These are phyloP conservation scores for Enteromius radiatus DNA, from an alignment of 2,797 vertebrate species.

Conservation along the genomic window DNA sequence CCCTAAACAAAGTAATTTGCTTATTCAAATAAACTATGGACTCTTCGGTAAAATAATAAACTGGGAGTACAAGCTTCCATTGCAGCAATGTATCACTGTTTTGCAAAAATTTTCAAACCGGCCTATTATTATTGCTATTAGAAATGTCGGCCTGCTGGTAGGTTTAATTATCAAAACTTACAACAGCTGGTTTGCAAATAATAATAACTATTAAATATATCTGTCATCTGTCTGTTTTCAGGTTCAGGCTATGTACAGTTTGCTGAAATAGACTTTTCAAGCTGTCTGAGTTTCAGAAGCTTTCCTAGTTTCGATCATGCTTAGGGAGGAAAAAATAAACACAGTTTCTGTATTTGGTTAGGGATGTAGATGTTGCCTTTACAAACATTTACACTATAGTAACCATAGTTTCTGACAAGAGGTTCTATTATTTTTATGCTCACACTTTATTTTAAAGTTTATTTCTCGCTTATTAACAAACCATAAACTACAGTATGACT, in stretches of 20 bases:
- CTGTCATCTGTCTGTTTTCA: background rate
- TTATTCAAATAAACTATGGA: conserved; percentile 12
- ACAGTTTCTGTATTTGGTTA: conserved; percentile 16
- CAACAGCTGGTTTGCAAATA: background rate
- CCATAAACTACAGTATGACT: background rate
- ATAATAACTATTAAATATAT: background rate
- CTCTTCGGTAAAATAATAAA: background rate
- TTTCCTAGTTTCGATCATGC: conserved; percentile 1
- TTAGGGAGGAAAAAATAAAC: conserved; percentile 12
- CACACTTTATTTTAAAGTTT: background rate
- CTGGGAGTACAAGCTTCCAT: background rate
- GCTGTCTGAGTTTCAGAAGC: background rate
- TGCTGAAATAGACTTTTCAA: background rate
- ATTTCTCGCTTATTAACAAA: background rate
- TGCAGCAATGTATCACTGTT: background rate
- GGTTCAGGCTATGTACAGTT: background rate
- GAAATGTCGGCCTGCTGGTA: background rate
- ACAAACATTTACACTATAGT: background rate
- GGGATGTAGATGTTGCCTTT: background rate
- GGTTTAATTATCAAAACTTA: background rate
- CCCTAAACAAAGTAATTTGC: background rate
- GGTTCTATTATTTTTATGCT: background rate
- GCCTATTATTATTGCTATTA: background rate
- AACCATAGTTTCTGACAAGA: background rate
- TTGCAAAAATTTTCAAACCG: background rate